phyloP scores from a whole-genome alignment of 2,797 vertebrate species.

The Euphonia xanthogaster region DNA sequence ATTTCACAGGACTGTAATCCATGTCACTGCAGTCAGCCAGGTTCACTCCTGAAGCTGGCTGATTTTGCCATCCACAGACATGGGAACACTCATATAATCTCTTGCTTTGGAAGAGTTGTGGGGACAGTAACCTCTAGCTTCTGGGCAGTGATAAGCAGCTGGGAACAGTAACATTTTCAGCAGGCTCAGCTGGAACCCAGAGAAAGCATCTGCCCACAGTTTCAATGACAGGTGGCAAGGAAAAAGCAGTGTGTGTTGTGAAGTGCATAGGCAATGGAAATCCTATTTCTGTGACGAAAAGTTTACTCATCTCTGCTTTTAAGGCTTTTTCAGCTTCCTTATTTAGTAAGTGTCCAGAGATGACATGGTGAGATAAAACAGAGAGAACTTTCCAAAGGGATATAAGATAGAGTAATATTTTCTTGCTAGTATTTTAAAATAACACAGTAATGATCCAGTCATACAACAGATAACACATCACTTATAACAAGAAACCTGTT shows the following conservation, averaged over 20 bases:
- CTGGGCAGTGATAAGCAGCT: neutral
- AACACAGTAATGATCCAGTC: neutral
- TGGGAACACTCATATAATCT: neutral
- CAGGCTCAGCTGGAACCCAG: conserved; percentile 31
- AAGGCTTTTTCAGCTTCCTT: conserved; percentile 4
- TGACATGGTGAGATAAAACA: neutral
- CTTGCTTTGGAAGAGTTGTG: neutral
- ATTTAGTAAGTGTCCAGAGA: neutral
- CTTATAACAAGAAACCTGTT: neutral
- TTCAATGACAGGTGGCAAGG: conserved; percentile 28
- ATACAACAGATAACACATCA: neutral
- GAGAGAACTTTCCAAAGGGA: neutral
- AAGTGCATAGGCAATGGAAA: neutral
- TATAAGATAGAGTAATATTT: neutral
- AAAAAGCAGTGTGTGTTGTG: neutral
- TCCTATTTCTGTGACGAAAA: neutral
- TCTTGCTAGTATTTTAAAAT: neutral
- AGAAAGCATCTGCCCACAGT: conserved; percentile 26
- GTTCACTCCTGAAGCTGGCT: neutral
- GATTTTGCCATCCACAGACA: neutral
- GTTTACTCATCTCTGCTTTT: neutral
- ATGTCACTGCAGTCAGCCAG: neutral
- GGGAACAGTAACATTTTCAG: conserved; percentile 36
- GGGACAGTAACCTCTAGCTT: conserved; percentile 18
- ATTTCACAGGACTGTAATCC: neutral